Evolutionary conservation across 2,113 vertebrate genomes (phyloP).

Genomic region (Pluvialis apricaria): DNA sequence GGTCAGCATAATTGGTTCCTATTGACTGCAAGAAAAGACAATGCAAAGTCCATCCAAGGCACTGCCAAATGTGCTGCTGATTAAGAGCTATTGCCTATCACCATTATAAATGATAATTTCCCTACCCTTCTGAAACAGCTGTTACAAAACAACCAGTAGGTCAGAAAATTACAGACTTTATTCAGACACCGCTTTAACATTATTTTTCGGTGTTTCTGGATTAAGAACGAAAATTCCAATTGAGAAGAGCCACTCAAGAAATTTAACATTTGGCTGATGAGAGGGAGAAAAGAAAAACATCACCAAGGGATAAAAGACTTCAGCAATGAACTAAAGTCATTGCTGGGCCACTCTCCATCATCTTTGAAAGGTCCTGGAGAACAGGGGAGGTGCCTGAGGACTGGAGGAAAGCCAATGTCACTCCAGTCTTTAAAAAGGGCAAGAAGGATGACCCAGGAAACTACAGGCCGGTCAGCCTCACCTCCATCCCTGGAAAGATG

Average conservation of each 20-base stretch:
- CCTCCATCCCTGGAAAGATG: too few species aligned
- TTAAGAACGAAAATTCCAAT: background rate
- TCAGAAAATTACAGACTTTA: background rate
- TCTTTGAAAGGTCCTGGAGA: too few species aligned
- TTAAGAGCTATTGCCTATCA: background rate
- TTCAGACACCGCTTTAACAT: background rate
- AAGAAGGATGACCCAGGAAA: too few species aligned
- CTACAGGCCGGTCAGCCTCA: too few species aligned
- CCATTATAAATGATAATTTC: background rate
- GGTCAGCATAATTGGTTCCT: background rate
- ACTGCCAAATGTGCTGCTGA: background rate
- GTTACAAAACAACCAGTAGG: background rate
- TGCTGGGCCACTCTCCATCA: too few species aligned
- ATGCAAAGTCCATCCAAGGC: background rate
- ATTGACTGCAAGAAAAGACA: background rate
- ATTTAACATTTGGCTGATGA: background rate
- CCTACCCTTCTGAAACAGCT: background rate
- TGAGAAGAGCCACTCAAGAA: background rate
- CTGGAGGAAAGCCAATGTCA: too few species aligned
- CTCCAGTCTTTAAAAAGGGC: too few species aligned
- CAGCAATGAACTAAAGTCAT: background rate
- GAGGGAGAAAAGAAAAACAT: background rate
- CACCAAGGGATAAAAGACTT: background rate
- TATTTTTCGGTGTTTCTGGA: background rate
- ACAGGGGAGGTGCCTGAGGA: too few species aligned